Conservation (phyloP, 2,113 vertebrate genomes). For the Cygnus buccinator region DNA sequence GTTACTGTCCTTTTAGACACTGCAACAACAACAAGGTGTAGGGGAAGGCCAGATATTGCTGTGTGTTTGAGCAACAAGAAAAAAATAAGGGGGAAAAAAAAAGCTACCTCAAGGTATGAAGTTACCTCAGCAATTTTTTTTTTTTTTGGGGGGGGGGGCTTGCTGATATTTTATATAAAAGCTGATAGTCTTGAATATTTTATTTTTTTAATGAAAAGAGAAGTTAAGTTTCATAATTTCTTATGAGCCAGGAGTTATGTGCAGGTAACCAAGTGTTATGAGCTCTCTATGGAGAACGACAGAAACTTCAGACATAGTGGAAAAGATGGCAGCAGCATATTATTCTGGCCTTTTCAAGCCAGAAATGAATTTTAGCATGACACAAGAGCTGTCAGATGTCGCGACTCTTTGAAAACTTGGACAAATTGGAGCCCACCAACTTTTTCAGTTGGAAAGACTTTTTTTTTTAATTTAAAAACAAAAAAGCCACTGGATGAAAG, state of each 20-base stretch:
- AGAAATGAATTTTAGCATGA: not conserved
- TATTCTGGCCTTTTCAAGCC: conserved; percentile 60
- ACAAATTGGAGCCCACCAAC: not conserved
- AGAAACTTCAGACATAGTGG: conserved; percentile 56
- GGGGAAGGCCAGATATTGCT: conserved; percentile 65
- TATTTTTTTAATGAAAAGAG: conserved; percentile 95
- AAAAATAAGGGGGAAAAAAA: not conserved
- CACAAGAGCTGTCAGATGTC: not conserved
- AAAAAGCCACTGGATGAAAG: not conserved
- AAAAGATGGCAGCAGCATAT: conserved; percentile 46
- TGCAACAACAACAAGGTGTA: conserved; percentile 13
- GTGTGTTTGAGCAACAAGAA: conserved; percentile 41
- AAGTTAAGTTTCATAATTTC: conserved; percentile 82
- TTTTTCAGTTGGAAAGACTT: not conserved
- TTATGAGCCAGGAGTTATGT: conserved; percentile 72
- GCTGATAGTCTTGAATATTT: conserved; percentile 96
- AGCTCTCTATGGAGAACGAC: conserved; percentile 76
- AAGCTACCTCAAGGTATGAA: conserved; percentile 84
- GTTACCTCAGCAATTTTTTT: conserved; percentile 90
- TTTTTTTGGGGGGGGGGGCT: conserved; percentile 43
- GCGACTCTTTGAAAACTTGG: not conserved
- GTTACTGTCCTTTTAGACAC: conserved; percentile 23
- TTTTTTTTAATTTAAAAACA: not conserved
- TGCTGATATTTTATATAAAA: conserved; percentile 88
- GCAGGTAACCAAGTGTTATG: conserved; percentile 72